These are phyloP conservation scores for Solenopsis fugax DNA, from an alignment of 1,140 invertebrate species.

Conservation along the genomic window DNA sequence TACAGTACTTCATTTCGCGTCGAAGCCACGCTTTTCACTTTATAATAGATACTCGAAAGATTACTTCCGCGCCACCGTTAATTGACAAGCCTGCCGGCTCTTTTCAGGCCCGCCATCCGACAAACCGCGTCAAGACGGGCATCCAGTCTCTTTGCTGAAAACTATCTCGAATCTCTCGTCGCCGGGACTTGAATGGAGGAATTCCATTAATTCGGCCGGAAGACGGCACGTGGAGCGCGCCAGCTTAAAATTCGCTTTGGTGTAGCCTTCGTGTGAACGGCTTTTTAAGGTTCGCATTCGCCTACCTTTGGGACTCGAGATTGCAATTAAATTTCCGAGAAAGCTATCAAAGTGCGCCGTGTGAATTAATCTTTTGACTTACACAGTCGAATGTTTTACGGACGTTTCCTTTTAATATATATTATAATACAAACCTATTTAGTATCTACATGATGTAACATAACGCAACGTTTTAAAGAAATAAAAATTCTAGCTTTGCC, in stretches of 20 bases:
- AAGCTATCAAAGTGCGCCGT: neutral
- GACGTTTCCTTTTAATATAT: neutral
- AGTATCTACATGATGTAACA: neutral
- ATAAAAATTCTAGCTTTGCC: neutral
- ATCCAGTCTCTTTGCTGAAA: constrained; percentile 43
- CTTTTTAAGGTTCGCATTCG: neutral
- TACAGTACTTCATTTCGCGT: constrained; percentile 65
- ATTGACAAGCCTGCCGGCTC: constrained; percentile 67
- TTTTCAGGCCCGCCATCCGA: constrained; percentile 39
- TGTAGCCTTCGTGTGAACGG: neutral
- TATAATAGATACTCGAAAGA: constrained; percentile 74
- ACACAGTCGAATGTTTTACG: neutral
- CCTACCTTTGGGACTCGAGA: neutral
- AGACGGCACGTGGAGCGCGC: constrained; percentile 13
- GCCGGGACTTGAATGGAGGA: constrained; percentile 27
- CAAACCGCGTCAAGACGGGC: constrained; percentile 32
- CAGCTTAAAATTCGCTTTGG: constrained; percentile 47
- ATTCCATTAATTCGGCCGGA: constrained; percentile 68
- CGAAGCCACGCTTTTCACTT: constrained; percentile 57
- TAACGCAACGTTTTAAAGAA: neutral
- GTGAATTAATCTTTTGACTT: neutral
- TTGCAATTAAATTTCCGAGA: neutral
- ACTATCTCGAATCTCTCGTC: constrained; percentile 67
- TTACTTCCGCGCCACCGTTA: constrained; percentile 67
- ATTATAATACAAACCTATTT: too few species aligned